Percentiles rank a stretch among this genome's conserved stretches.
These are phyloP conservation scores for Tympanoctomys barrerae DNA, from an alignment of 2,797 vertebrate genomes.

Conservation along the genomic window DNA sequence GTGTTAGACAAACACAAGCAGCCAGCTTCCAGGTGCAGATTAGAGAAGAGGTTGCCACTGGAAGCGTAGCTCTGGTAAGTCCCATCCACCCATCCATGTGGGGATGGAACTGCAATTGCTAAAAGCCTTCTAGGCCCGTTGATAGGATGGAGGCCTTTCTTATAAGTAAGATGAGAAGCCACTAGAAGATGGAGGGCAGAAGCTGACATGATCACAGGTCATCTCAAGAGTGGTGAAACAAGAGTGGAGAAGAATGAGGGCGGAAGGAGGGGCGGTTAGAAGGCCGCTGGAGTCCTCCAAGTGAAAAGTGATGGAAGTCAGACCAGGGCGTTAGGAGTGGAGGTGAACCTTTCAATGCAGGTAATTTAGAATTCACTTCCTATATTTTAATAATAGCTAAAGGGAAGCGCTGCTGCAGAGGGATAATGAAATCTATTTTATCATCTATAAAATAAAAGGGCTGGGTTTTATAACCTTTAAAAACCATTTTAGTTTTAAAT, in stretches of 20 bases:
- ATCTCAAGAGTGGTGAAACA: neutral
- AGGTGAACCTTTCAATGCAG: neutral
- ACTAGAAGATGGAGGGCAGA: neutral
- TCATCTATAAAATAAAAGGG: slow-evolving; percentile 70
- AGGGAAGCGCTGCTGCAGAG: slow-evolving; percentile 29
- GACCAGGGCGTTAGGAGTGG: neutral
- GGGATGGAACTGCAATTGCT: neutral
- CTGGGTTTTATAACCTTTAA: slow-evolving; percentile 75
- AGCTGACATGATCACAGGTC: neutral
- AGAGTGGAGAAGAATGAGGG: neutral
- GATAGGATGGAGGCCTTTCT: neutral
- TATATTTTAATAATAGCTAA: slow-evolving; percentile 68
- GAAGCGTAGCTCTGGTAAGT: neutral
- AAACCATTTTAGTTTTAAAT: slow-evolving; percentile 69
- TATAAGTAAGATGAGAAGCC: slow-evolving; percentile 16
- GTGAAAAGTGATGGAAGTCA: neutral
- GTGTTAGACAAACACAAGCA: neutral
- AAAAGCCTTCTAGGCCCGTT: neutral
- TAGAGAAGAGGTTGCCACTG: neutral
- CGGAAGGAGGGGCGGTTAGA: neutral
- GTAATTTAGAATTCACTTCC: slow-evolving; percentile 60
- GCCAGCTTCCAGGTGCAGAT: neutral
- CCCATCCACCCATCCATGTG: neutral
- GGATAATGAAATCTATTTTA: slow-evolving; percentile 70
- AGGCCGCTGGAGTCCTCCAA: neutral